Conservation (phyloP, 2,797 vertebrate species). For the Lates japonicus region DNA sequence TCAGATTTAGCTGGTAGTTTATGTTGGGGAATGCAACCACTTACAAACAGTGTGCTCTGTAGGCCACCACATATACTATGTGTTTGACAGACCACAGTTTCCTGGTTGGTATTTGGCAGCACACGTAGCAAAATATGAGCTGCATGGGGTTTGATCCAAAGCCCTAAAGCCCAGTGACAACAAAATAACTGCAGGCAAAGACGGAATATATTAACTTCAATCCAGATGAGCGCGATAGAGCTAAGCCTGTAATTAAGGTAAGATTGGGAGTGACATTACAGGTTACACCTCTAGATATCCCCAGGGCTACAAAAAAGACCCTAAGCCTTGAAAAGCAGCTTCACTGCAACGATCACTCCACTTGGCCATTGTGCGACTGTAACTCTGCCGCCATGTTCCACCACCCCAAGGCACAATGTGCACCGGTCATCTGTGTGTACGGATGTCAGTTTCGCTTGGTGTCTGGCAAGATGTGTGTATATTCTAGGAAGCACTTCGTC, state of each 20-base stretch:
- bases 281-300: conserved; percentile 64
- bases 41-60: conserved; percentile 36
- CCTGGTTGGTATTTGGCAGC: conserved; percentile 73
- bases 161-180: conserved; percentile 63
- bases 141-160: conserved; percentile 52
- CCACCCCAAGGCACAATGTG: conserved; percentile 75
- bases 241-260: conserved; percentile 61
- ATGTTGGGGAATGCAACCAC: conserved; percentile 51
- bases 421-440: conserved; percentile 61
- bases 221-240: conserved; percentile 38
- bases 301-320: conserved; percentile 54
- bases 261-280: conserved; percentile 57
- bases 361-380: conserved; percentile 62
- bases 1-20: conserved; percentile 41
- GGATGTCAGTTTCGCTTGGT: conserved; percentile 79
- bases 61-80: conserved; percentile 48
- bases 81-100: conserved; percentile 75
- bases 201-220: conserved; percentile 50
- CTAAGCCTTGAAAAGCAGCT: conserved; percentile 52
- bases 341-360: conserved; percentile 32
- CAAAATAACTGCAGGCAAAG: conserved; percentile 65
- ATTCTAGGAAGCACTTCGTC: conserved; percentile 73
- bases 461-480: conserved; percentile 69
- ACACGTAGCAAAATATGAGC: conserved; percentile 52
- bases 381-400: conserved; percentile 63